Base-by-base conservation (phyloP, 2,888 invertebrate species). In the Branchellion lobata region DNA sequence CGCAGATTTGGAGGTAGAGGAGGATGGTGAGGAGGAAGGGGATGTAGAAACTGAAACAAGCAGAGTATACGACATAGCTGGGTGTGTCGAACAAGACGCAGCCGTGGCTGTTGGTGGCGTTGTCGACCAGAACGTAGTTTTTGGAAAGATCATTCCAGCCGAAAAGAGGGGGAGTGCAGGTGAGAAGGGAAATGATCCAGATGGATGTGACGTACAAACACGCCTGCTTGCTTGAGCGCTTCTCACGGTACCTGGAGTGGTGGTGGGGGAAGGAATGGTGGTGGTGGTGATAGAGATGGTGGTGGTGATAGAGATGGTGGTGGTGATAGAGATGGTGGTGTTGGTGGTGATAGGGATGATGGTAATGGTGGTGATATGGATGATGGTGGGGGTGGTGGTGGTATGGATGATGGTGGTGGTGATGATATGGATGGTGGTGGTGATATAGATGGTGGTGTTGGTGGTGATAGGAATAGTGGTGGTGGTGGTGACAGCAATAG, bases 251-350 rank as follows among this genome's bases (percentile, higher is more conserved):
- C 81, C 81, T 82, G 27, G 68, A 78, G 0, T 27, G 33, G 47
- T 27, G n/a, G 47, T 51, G 27, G 29, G 73, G 80, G 80, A 81
- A 33, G 81, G 79, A 0, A 88, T 87, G 80, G 86, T 87, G 18
- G 86, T 85, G 0, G 88, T 88, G 21, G 88, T 88, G 3, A 87
- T 86, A 82, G 86, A 88, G 1, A 87, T 84, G 82, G 88, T 88
- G 14, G 87, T 85, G 5, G 87, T 87, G 36, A 88, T 87, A 29
- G 86, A 85, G 81, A 86, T 86, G 24, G 88, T 83, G 68, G 87
- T 86, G 88, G 88, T 88, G 36, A 88, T 87, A 29, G 87, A 87
- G 1, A 88, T 88, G 5, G 87, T 88, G 83, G 87, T 87, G 82
- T 86, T 27, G n/a, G 47, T 51, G 27, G 29, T 74, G 80, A 80